Percentiles rank a stretch among this genome's conserved stretches.
Evolutionary conservation across 2,113 vertebrate genomes (phyloP).

Genomic region (Eclectus roratus): DNA sequence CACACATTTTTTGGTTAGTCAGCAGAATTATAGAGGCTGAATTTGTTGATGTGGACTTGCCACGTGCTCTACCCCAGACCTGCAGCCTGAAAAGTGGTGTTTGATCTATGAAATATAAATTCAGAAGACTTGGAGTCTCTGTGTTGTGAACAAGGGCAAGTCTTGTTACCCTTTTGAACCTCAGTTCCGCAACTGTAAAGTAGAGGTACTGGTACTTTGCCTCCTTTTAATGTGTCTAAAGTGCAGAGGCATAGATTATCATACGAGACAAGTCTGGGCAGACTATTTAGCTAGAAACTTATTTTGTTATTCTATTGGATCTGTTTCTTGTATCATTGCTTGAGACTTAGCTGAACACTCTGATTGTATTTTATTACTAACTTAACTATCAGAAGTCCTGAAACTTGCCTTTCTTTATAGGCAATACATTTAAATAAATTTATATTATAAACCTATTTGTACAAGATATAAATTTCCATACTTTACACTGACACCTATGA

Average conservation of each 20-base stretch:
- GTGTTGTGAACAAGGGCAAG: neutral
- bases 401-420: neutral
- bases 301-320: neutral
- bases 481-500: neutral
- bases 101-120: neutral
- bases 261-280: neutral
- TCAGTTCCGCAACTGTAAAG: neutral
- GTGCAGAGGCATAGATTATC: neutral
- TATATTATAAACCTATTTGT: neutral
- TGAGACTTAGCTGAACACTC: neutral
- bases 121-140: neutral
- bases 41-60: neutral
- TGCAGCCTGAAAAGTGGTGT: neutral
- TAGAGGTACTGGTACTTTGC: neutral
- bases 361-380: neutral
- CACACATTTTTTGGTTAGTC: rapidly evolving
- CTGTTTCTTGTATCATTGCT: neutral
- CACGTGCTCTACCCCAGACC: neutral
- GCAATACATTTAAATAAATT: neutral
- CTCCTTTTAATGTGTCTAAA: neutral
- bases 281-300: neutral
- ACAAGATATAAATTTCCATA: neutral
- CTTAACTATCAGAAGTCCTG: neutral
- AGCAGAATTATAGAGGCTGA: neutral
- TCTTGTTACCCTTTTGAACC: neutral